A percentile compares a stretch with the other conserved stretches of the same genome.
These are phyloP conservation scores for Oeneis ivallda DNA, from an alignment of 2,888 invertebrate genomes.

Conservation along the genomic window DNA sequence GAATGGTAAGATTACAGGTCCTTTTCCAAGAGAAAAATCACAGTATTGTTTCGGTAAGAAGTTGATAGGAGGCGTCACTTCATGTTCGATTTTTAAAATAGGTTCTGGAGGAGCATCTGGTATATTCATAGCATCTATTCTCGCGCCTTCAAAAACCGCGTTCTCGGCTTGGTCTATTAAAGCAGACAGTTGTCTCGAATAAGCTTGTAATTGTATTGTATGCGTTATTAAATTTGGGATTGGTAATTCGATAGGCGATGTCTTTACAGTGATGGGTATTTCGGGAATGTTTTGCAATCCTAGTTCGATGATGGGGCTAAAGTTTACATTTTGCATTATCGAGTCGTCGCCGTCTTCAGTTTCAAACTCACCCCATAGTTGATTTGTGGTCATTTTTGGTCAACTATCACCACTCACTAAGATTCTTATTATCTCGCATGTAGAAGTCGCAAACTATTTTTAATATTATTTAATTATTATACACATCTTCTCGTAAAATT, in stretches of 20 bases:
- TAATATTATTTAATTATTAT: too few species aligned
- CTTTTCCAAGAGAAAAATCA: slow-evolving; percentile 72
- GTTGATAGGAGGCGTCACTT: slow-evolving; percentile 62
- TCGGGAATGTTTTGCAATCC: slow-evolving; percentile 78
- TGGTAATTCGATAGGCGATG: slow-evolving; percentile 72
- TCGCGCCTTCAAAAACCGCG: slow-evolving; percentile 60
- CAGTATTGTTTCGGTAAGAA: slow-evolving; percentile 71
- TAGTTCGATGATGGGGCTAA: slow-evolving; percentile 76
- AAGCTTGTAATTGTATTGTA: slow-evolving; percentile 70
- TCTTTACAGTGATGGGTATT: slow-evolving; percentile 73
- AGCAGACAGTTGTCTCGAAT: slow-evolving; percentile 60
- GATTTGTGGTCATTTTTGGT: slow-evolving; percentile 30
- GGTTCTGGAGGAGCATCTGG: slow-evolving; percentile 66
- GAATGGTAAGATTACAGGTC: slow-evolving; percentile 66
- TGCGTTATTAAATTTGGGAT: slow-evolving; percentile 72
- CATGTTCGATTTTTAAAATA: slow-evolving; percentile 59
- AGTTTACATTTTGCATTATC: slow-evolving; percentile 70
- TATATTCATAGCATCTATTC: slow-evolving; percentile 60
- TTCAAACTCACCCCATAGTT: slow-evolving; percentile 73
- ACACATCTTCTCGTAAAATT: too few species aligned
- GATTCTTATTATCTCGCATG: background rate
- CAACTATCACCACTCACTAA: background rate
- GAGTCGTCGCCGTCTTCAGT: slow-evolving; percentile 61
- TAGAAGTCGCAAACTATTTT: too few species aligned
- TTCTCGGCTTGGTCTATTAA: slow-evolving; percentile 67